Conservation (phyloP, 1,140 invertebrate species). For the Leucophenga varia region DNA sequence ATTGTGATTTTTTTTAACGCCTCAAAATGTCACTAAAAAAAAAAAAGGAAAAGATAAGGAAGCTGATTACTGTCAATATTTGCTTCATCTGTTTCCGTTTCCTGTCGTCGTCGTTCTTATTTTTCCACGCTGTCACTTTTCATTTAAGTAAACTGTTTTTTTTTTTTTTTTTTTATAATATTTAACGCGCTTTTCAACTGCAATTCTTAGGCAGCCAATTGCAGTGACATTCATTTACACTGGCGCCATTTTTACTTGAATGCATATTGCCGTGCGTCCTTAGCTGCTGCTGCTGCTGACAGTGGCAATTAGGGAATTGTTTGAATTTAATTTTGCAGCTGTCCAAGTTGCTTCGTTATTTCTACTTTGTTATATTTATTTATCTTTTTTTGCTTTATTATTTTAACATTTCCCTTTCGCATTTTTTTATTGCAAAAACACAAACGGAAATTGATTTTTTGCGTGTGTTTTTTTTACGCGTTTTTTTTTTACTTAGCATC, state of each 20-base stretch:
- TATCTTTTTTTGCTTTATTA: slow-evolving; percentile 16
- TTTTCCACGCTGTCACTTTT: too few relatives aligned
- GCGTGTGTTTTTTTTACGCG: slow-evolving; percentile 11
- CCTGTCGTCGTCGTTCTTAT: background rate
- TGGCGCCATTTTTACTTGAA: too few relatives aligned
- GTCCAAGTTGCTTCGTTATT: background rate
- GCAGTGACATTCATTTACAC: too few relatives aligned
- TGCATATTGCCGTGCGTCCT: background rate
- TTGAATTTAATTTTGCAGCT: slow-evolving; percentile 19
- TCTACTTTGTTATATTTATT: background rate
- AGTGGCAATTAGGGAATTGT: slow-evolving; percentile 34
- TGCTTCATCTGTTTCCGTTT: slow-evolving; percentile 27
- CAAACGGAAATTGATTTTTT: slow-evolving; percentile 36
- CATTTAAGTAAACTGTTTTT: slow-evolving; percentile 2
- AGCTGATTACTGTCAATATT: slow-evolving; percentile 42
- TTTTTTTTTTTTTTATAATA: slow-evolving; percentile 3
- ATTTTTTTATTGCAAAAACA: slow-evolving; percentile 28
- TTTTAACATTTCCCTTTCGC: slow-evolving; percentile 21
- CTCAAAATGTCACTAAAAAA: too few relatives aligned
- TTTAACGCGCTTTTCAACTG: slow-evolving; percentile 1
- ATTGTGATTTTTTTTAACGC: too few relatives aligned
- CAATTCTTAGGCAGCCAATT: too few relatives aligned
- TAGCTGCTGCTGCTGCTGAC: slow-evolving; percentile 14
- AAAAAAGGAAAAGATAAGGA: slow-evolving; percentile 10
- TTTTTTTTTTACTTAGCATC: too few relatives aligned